Evolutionary conservation across 2,113 vertebrate species (phyloP).

Genomic region (Erpornis zantholeuca): DNA sequence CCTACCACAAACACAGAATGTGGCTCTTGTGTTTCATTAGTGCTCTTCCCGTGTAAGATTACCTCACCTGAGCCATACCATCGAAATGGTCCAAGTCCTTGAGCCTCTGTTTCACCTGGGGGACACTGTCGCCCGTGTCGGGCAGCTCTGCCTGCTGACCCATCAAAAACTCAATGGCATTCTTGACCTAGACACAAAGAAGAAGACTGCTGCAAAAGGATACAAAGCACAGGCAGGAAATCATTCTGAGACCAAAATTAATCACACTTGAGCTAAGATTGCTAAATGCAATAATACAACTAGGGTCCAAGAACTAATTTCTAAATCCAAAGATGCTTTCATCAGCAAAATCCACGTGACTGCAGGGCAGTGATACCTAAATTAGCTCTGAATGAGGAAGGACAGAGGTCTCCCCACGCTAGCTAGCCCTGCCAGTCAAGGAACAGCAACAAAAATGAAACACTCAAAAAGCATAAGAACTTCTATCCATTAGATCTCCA

Average conservation of each 20-base stretch:
- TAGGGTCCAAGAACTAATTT: background rate
- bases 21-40: background rate
- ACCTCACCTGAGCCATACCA: constrained; percentile 82
- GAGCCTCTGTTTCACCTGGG: constrained; percentile 83
- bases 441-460: background rate
- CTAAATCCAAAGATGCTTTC: background rate
- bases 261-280: background rate
- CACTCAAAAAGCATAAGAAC: background rate
- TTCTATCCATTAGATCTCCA: background rate
- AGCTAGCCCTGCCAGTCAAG: background rate
- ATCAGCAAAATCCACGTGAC: background rate
- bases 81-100: constrained; percentile 81
- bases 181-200: constrained; percentile 78
- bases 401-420: background rate
- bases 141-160: constrained; percentile 80
- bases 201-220: constrained; percentile 12
- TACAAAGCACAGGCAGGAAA: constrained; percentile 17
- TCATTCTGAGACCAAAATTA: background rate
- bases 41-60: background rate
- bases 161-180: constrained; percentile 79
- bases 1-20: background rate
- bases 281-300: background rate
- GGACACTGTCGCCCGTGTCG: constrained; percentile 72
- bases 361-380: background rate
- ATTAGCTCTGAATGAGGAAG: background rate